Base-by-base conservation (phyloP, 1,140 invertebrate genomes). In the Drosophila pseudoananassae region DNA sequence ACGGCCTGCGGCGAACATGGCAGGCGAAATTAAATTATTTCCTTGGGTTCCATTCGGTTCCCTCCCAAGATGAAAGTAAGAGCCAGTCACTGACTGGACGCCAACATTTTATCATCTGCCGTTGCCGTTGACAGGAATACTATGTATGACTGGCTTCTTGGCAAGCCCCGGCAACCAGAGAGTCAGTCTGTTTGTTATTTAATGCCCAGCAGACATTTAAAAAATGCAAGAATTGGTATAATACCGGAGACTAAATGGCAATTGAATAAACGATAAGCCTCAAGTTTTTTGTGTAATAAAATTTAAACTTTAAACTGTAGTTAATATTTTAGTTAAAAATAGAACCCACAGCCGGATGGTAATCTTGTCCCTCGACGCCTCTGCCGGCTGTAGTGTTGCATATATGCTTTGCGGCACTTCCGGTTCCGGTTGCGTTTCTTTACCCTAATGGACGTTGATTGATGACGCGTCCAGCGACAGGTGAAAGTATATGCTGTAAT, bases 21-120 rank as follows among this genome's bases (percentile, higher is more conserved):
- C 83, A 88, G 69, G 76, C 74, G 68, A 88, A 88, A 88, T 88
- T 76, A 88, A 88, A 88, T 88, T 88, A 82, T 88, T 88, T 88
- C 71, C 60, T 56, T 43, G 40, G n/a, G 40, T 17, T 43, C 40
- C 40, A n/a, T 43, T 17, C n/a, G 15, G 10, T 10, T 36, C 71
- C 43, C 52, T 43, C 38, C 64, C 20, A 27, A 68, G 69, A 69
- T 83, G 66, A 70, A 70, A 56, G 52, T 40, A 23, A 53, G 53
- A 52, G 56, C 31, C 63, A 74, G 58, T 64, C 70, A 17, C 59
- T 56, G 47, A 59, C 77, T 80, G 81, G 61, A 81, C 72, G 73
- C 82, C 45, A 72, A 69, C 76, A 78, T 78, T 82, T 78, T 87
- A 78, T 82, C 66, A 76, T 88, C 83, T 88, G 75, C 69, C 65